A percentile compares a stretch with the other conserved stretches of the same genome.
These are phyloP conservation scores for Poeciliopsis occidentalis DNA, from an alignment of 2,113 vertebrate genomes.

Conservation along the genomic window DNA sequence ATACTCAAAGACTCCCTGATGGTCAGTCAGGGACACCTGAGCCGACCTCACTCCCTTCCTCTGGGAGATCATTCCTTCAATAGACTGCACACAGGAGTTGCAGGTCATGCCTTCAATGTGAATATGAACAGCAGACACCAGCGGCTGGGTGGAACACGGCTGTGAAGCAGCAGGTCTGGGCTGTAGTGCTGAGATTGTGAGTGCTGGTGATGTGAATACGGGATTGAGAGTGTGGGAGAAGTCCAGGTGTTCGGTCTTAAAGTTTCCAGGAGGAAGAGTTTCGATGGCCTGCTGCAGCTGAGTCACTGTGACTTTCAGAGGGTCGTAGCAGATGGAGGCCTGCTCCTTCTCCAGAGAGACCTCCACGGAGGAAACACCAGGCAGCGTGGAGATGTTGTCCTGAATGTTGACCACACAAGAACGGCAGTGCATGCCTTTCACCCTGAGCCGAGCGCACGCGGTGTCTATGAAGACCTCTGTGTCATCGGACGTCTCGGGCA, in stretches of 20 bases:
- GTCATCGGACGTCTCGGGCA: slow-evolving; percentile 59
- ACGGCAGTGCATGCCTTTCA: slow-evolving; percentile 92
- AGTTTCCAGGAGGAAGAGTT: slow-evolving; percentile 85
- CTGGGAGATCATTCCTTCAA: slow-evolving; percentile 86
- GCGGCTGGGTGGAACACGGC: slow-evolving; percentile 76
- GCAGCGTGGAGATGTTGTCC: slow-evolving; percentile 80
- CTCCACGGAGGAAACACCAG: slow-evolving; percentile 79
- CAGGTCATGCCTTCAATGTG: slow-evolving; percentile 96
- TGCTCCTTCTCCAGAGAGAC: slow-evolving; percentile 87
- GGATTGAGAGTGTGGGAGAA: slow-evolving; percentile 22
- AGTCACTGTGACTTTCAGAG: slow-evolving; percentile 71
- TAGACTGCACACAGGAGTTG: slow-evolving; percentile 91
- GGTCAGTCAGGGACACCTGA: slow-evolving; percentile 83
- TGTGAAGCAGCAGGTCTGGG: slow-evolving; percentile 55
- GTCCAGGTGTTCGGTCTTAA: slow-evolving; percentile 77
- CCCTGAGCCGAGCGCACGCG: slow-evolving; percentile 61
- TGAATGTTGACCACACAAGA: slow-evolving; percentile 93
- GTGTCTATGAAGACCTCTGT: slow-evolving; percentile 63
- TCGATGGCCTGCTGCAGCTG: slow-evolving; percentile 85
- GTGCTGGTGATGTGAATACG: slow-evolving; percentile 23
- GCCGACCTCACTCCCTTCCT: slow-evolving; percentile 87
- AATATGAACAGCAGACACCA: slow-evolving; percentile 80
- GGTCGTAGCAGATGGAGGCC: slow-evolving; percentile 84
- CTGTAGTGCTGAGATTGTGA: slow-evolving; percentile 38
- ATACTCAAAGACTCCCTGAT: slow-evolving; percentile 86